Evolutionary conservation across 2,888 invertebrate genomes (phyloP).

Genomic region (Hydroisotoma schaefferi): DNA sequence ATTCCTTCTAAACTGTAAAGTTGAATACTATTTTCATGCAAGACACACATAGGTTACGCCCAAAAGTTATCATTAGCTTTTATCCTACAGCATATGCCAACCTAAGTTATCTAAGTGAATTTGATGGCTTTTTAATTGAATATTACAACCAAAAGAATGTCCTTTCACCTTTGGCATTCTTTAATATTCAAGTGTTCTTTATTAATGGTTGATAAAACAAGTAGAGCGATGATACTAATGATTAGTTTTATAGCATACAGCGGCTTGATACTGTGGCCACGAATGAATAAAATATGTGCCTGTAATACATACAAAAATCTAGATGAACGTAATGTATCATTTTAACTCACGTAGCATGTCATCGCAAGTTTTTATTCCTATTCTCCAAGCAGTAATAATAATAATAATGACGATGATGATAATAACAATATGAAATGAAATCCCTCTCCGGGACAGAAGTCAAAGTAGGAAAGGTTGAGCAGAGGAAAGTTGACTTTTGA

Average conservation of each 20-base stretch:
- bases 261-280: background rate
- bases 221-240: background rate
- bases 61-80: no score
- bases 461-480: no score
- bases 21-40: no score
- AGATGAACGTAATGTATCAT: background rate
- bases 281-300: background rate
- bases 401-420: background rate
- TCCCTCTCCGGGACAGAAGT: constrained; percentile 9
- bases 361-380: background rate
- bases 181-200: no score
- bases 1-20: no score
- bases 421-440: constrained; percentile 13
- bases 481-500: constrained; percentile 9
- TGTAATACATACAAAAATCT: no score
- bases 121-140: background rate
- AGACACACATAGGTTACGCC: no score
- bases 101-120: background rate
- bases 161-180: constrained; percentile 2
- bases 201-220: background rate
- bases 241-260: background rate
- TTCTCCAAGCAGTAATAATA: background rate
- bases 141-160: background rate
- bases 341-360: constrained; percentile 4
- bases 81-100: no score